phyloP scores from a whole-genome alignment of 2,113 vertebrate genomes.

The Rhagologus leucostigma region DNA sequence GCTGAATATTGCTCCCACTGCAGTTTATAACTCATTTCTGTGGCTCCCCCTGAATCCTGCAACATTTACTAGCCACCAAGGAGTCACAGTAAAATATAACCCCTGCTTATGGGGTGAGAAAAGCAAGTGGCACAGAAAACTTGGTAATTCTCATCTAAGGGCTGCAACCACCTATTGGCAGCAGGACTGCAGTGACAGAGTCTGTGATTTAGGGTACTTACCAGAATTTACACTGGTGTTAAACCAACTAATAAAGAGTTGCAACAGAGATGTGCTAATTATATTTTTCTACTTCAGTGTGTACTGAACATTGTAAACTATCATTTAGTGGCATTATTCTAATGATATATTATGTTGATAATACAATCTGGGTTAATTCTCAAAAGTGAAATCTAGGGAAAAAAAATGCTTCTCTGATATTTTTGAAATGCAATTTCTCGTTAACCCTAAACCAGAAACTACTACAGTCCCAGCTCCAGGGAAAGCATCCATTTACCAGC shows the following conservation, averaged over 20 bases:
- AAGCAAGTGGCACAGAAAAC: slow-evolving; percentile 7
- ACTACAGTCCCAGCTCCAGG: not conserved
- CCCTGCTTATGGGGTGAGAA: not conserved
- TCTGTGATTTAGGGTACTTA: slow-evolving; percentile 15
- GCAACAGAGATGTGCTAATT: slow-evolving; percentile 59
- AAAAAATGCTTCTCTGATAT: slow-evolving; percentile 5
- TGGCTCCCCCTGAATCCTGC: not conserved
- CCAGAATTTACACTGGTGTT: slow-evolving; percentile 8
- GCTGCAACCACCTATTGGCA: not conserved
- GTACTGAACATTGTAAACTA: slow-evolving; percentile 62
- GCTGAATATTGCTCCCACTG: not conserved
- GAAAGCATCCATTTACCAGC: slow-evolving; percentile 1
- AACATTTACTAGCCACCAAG: not conserved
- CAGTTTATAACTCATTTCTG: not conserved
- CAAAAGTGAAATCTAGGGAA: slow-evolving; percentile 19
- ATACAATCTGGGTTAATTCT: slow-evolving; percentile 65
- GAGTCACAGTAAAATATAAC: not conserved
- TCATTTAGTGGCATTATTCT: slow-evolving; percentile 71
- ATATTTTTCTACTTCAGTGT: slow-evolving; percentile 65
- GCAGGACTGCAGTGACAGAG: not conserved
- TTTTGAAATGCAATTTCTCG: slow-evolving; percentile 16
- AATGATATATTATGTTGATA: slow-evolving; percentile 66
- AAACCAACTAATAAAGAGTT: slow-evolving; percentile 54
- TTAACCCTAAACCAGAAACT: slow-evolving; percentile 39
- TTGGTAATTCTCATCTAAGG: not conserved